phyloP scores from a whole-genome alignment of 2,888 invertebrate genomes.

The Leucophora obtusa region DNA sequence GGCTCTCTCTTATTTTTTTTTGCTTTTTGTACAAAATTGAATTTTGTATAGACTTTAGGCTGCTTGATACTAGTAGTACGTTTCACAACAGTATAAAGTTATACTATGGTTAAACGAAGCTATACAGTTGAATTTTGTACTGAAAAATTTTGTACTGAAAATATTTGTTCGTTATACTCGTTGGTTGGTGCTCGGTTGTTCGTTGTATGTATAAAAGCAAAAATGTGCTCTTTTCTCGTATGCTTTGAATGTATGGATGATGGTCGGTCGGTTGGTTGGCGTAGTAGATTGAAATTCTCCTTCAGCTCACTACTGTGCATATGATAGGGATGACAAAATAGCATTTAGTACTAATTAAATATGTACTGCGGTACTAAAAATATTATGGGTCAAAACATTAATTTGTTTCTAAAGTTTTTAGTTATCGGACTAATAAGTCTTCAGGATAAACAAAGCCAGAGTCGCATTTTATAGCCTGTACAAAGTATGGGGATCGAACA shows the following conservation, averaged over 20 bases:
- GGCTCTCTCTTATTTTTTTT: conserved; percentile 32
- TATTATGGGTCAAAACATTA: too few species aligned
- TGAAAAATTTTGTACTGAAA: conserved; percentile 38
- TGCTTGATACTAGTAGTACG: conserved; percentile 44
- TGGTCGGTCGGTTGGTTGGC: not conserved
- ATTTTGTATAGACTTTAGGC: not conserved
- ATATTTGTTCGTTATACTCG: conserved; percentile 28
- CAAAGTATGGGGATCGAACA: too few species aligned
- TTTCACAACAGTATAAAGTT: conserved; percentile 53
- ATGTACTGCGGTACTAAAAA: not conserved
- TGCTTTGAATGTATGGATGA: conserved; percentile 5
- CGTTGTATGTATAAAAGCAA: conserved; percentile 21
- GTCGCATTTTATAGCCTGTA: too few species aligned
- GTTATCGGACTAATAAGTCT: too few species aligned
- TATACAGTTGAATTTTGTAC: conserved; percentile 57
- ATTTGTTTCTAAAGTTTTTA: too few species aligned
- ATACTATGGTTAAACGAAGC: conserved; percentile 36
- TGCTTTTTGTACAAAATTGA: not conserved
- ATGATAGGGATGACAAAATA: not conserved
- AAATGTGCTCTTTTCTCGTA: not conserved
- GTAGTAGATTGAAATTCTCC: conserved; percentile 7
- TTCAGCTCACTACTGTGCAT: not conserved
- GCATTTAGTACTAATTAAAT: not conserved
- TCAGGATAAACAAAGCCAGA: too few species aligned
- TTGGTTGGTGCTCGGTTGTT: conserved; percentile 38